phyloP scores from a whole-genome alignment of 2,113 vertebrate genomes.

The Eleginops maclovinus region DNA sequence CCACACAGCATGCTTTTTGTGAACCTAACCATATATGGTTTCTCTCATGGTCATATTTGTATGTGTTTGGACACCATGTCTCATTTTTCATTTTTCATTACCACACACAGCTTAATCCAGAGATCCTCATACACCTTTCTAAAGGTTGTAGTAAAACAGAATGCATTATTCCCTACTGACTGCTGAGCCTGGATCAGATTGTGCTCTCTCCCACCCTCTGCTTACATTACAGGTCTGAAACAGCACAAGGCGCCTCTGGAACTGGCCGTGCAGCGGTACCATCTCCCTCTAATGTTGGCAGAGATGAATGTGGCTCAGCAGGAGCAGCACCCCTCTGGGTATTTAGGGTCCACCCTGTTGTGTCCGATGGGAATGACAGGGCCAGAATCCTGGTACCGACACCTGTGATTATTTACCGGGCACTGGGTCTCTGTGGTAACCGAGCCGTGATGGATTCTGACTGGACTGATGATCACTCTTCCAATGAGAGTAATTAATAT shows the following conservation, averaged over 20 bases:
- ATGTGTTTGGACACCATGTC: too few relatives aligned
- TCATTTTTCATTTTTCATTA: not conserved
- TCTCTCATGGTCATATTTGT: not conserved
- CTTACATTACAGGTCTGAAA: slow-evolving; percentile 27
- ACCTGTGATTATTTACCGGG: slow-evolving; percentile 88
- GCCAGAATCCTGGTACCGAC: slow-evolving; percentile 79
- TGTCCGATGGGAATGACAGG: slow-evolving; percentile 78
- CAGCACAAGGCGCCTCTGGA: slow-evolving; percentile 15
- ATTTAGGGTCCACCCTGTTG: slow-evolving; percentile 81
- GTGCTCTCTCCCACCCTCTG: slow-evolving; percentile 13
- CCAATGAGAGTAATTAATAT: slow-evolving; percentile 96
- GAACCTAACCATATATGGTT: not conserved
- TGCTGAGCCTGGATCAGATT: not conserved
- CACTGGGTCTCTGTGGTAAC: slow-evolving; percentile 84
- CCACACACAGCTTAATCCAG: slow-evolving; percentile 11
- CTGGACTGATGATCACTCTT: slow-evolving; percentile 92
- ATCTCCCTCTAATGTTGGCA: slow-evolving; percentile 74
- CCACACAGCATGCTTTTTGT: not conserved
- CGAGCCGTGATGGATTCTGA: slow-evolving; percentile 90
- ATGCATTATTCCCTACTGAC: slow-evolving; percentile 7
- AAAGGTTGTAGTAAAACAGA: slow-evolving; percentile 15
- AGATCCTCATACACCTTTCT: slow-evolving; percentile 6
- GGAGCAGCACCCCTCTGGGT: slow-evolving; percentile 78
- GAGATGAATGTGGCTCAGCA: slow-evolving; percentile 87
- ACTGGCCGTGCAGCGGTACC: slow-evolving; percentile 4